These are phyloP conservation scores for Gonioctena quinquepunctata DNA, from an alignment of 1,140 invertebrate genomes.

Conservation along the genomic window DNA sequence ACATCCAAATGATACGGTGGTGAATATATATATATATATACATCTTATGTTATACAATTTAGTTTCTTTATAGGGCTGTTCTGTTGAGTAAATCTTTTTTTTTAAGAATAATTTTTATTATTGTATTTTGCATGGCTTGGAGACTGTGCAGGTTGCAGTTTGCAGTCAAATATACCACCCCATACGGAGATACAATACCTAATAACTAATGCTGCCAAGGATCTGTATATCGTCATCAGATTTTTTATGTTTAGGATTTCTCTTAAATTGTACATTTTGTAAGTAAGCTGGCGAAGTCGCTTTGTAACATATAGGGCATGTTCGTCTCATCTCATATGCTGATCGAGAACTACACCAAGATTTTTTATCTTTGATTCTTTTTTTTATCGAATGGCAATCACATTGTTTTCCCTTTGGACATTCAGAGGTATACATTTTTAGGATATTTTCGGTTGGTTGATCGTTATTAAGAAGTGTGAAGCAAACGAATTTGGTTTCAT, in stretches of 20 bases:
- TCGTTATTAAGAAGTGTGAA: not conserved
- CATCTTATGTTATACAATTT: not conserved
- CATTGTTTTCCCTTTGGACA: slow-evolving; percentile 1
- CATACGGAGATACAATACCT: not conserved
- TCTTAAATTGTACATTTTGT: not conserved
- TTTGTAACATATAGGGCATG: slow-evolving; percentile 7
- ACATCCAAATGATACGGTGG: not conserved
- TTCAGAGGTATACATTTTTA: not conserved
- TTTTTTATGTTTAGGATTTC: not conserved
- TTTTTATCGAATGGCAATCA: not conserved
- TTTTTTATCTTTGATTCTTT: no score
- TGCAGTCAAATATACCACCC: not conserved
- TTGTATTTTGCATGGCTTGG: not conserved
- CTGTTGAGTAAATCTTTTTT: not conserved
- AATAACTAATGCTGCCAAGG: not conserved
- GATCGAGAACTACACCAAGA: slow-evolving; percentile 1
- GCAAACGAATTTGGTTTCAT: not conserved
- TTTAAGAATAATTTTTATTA: not conserved
- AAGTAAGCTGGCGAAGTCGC: not conserved
- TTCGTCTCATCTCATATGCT: not conserved
- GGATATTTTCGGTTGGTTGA: not conserved
- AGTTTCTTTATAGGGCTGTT: not conserved
- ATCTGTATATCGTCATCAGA: not conserved
- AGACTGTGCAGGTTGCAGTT: not conserved
- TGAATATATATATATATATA: not conserved